These are phyloP conservation scores for Colistium nudipinnis DNA, from an alignment of 2,113 vertebrate genomes.

Conservation along the genomic window DNA sequence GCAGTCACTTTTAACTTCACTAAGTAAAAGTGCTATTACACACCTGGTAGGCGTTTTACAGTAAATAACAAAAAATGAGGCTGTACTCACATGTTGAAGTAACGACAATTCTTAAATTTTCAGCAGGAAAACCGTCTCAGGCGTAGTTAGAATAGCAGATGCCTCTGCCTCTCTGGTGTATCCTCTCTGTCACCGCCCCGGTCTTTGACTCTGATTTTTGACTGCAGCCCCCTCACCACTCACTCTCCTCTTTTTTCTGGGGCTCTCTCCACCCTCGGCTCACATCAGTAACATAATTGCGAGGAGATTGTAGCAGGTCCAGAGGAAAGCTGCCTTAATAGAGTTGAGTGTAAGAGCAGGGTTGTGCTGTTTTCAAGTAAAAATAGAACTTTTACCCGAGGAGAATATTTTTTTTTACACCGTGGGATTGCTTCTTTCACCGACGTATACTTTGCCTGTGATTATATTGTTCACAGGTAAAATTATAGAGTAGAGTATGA, in stretches of 20 bases:
- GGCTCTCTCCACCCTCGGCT: slow-evolving; percentile 34
- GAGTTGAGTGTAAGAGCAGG: too few relatives aligned
- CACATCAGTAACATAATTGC: slow-evolving; percentile 48
- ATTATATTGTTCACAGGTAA: background rate
- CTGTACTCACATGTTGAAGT: slow-evolving; percentile 53
- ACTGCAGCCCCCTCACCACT: background rate
- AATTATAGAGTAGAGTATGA: background rate
- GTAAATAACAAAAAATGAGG: slow-evolving; percentile 14
- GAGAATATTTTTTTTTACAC: background rate
- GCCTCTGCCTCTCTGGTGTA: slow-evolving; percentile 17
- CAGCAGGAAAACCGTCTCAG: slow-evolving; percentile 26
- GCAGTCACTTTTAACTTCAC: background rate
- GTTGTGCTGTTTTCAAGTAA: background rate
- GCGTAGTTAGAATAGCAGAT: slow-evolving; percentile 22
- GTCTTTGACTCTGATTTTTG: slow-evolving; percentile 16
- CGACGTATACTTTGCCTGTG: background rate
- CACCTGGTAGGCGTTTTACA: too few relatives aligned
- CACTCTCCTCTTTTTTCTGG: slow-evolving; percentile 5
- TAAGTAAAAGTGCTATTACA: slow-evolving; percentile 4
- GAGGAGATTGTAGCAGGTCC: slow-evolving; percentile 17
- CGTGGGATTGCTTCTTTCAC: background rate
- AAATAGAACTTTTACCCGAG: background rate
- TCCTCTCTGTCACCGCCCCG: slow-evolving; percentile 15
- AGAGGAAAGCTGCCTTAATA: too few relatives aligned
- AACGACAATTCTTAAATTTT: slow-evolving; percentile 29